phyloP scores from a whole-genome alignment of 2,888 invertebrate species.

The Acronicta psi region DNA sequence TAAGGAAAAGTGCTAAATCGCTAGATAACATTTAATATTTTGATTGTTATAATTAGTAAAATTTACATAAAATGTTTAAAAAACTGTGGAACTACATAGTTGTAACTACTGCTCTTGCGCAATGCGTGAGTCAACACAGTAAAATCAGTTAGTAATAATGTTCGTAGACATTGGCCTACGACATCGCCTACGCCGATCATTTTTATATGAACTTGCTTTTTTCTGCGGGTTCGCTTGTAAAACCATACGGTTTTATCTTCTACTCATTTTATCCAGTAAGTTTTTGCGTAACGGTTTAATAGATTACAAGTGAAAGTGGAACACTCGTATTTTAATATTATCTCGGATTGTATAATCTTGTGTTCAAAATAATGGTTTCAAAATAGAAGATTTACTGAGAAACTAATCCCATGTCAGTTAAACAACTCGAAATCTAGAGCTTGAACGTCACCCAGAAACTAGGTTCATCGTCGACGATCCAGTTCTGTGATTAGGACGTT shows the following conservation, averaged over 20 bases:
- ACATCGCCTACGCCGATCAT: constrained; percentile 1
- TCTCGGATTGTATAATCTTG: constrained; percentile 18
- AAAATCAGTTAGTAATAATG: constrained; percentile 11
- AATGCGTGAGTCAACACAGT: constrained; percentile 5
- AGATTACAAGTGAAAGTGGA: constrained; percentile 8
- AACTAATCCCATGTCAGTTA: constrained; percentile 31
- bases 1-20: no score
- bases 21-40: no score
- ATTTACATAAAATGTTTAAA: not conserved
- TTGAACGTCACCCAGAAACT: constrained; percentile 31
- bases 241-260: not conserved
- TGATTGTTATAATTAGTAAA: not conserved
- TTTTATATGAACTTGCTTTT: not conserved
- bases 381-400: constrained; percentile 18
- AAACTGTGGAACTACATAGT: not conserved
- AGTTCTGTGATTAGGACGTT: constrained; percentile 49
- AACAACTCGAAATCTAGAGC: constrained; percentile 21
- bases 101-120: constrained; percentile 1
- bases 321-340: constrained; percentile 4
- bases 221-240: not conserved
- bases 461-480: constrained; percentile 43
- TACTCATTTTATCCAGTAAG: constrained; percentile 2
- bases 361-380: constrained; percentile 17
- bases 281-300: not conserved
- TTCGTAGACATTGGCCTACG: constrained; percentile 3